Evolutionary conservation across 2,797 vertebrate genomes (phyloP).

Genomic region (Oreochromis mossambicus): DNA sequence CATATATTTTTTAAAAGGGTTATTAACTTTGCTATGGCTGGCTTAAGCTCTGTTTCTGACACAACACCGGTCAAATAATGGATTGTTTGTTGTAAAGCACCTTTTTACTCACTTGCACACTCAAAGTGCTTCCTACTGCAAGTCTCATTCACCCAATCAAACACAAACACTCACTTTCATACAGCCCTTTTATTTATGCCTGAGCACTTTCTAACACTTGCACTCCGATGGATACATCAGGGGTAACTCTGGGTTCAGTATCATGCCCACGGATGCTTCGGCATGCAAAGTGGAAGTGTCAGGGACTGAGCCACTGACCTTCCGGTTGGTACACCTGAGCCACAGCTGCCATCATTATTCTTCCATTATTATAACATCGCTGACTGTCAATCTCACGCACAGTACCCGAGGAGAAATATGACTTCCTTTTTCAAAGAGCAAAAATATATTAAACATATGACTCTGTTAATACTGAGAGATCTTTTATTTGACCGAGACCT

Average conservation of each 20-base stretch:
- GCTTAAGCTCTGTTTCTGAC: not conserved
- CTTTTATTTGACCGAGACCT: not conserved
- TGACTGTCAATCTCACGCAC: not conserved
- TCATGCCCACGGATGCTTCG: rapidly evolving
- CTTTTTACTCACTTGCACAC: not conserved
- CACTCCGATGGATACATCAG: not conserved
- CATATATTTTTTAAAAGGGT: not conserved
- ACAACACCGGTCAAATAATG: not conserved
- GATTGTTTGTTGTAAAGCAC: not conserved
- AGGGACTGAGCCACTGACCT: not conserved
- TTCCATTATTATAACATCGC: not conserved
- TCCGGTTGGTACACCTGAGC: not conserved
- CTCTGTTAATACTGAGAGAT: not conserved
- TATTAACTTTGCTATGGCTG: not conserved
- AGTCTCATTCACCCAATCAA: not conserved
- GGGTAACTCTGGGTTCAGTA: not conserved
- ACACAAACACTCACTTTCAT: not conserved
- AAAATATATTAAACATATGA: not conserved
- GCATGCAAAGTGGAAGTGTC: not conserved
- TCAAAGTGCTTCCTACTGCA: not conserved
- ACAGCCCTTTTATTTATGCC: not conserved
- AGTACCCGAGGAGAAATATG: not conserved
- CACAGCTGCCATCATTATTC: not conserved
- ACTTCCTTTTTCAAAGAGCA: not conserved
- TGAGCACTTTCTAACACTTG: not conserved